These are phyloP conservation scores for Acrocera orbiculus DNA, from an alignment of 2,888 invertebrate species.

Conservation along the genomic window DNA sequence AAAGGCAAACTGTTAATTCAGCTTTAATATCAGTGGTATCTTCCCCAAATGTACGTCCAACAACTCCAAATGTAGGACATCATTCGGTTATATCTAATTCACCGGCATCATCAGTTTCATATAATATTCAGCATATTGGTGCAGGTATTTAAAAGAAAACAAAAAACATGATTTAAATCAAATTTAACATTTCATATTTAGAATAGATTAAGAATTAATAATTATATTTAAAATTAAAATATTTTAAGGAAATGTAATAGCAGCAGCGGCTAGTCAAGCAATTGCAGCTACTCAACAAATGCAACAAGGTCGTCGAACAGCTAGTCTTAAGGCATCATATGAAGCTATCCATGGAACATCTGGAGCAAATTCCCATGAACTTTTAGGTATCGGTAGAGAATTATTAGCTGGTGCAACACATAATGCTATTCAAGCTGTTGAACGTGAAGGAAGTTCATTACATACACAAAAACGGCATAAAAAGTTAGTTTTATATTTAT, in stretches of 20 bases:
- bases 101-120: constrained; percentile 34
- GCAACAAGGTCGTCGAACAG: constrained; percentile 85
- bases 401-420: constrained; percentile 54
- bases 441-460: constrained; percentile 34
- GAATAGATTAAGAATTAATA: too few species aligned
- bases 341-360: constrained; percentile 65
- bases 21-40: constrained; percentile 3
- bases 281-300: constrained; percentile 93
- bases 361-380: constrained; percentile 41
- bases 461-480: constrained; percentile 46
- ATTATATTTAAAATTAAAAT: neutral
- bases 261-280: constrained; percentile 86
- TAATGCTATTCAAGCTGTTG: constrained; percentile 51
- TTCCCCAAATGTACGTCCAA: constrained; percentile 15
- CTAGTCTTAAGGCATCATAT: constrained; percentile 86
- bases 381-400: constrained; percentile 52
- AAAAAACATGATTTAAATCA: neutral
- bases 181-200: too few species aligned
- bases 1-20: constrained; percentile 23
- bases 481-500: constrained; percentile 33
- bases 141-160: constrained; percentile 37
- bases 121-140: constrained; percentile 64
- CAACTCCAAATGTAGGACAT: constrained; percentile 18
- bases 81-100: constrained; percentile 22
- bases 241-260: constrained; percentile 55